phyloP scores from a whole-genome alignment of 92 coral and sea anemone species.

The Parazoanthus swiftii region DNA sequence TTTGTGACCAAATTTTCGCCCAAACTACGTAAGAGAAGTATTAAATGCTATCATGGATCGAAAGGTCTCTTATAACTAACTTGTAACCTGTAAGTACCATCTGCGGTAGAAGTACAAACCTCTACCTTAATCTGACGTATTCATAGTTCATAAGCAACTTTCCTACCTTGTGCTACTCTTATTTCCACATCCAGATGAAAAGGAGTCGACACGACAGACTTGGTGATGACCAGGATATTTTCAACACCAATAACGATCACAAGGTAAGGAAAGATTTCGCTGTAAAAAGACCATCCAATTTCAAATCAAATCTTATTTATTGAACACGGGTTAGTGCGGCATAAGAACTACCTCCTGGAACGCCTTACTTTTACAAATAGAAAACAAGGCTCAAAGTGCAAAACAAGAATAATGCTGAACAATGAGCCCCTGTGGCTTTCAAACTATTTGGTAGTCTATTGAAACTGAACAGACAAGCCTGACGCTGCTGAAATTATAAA shows the following conservation, averaged over 20 bases:
- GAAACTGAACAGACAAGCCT: no score
- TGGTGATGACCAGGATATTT: constrained; percentile 91
- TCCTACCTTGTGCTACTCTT: constrained; percentile 93
- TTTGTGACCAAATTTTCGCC: no score
- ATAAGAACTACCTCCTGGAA: background rate
- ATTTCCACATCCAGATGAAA: constrained; percentile 87
- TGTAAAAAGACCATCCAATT: constrained; percentile 28
- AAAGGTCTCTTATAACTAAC: no score
- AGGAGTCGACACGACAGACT: constrained; percentile 94
- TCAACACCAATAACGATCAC: constrained; percentile 96
- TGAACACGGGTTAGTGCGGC: background rate
- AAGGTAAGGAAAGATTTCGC: constrained; percentile 95
- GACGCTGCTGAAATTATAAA: background rate
- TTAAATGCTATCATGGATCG: no score
- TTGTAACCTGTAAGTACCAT: background rate
- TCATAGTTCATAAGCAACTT: background rate
- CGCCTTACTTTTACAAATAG: no score
- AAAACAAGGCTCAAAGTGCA: background rate
- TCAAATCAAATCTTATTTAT: background rate
- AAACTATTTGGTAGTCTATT: background rate
- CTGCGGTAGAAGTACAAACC: background rate
- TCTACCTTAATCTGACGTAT: background rate
- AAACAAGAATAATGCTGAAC: background rate
- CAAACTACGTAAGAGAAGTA: no score
- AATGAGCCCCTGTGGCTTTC: background rate